Evolutionary conservation across 2,113 vertebrate genomes (phyloP), one percentile per base, ranked within the genome.

Genomic region (Lucifuga dentata): DNA sequence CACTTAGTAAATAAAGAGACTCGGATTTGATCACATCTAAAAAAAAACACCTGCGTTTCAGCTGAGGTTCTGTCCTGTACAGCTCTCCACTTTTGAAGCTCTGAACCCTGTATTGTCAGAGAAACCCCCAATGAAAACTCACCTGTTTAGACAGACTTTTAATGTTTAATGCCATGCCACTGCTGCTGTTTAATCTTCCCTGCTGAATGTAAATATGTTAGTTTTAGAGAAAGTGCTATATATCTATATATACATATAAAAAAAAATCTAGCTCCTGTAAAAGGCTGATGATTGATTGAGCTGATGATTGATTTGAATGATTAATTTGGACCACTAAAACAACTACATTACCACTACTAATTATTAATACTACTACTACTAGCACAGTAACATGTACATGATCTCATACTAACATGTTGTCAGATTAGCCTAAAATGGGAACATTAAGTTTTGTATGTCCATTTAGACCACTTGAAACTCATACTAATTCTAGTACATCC

Each of bases 401-500:
- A 62, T 49, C 17, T 36, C 36, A 59, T 3, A 5, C 21, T n/a
- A 43, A 59, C 4, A 1, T 39, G 49, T 53, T n/a, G 51, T 61
- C 15, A 29, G 8, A 3, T 55, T 48, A 23, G 40, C 43, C 36
- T 23, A 40, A 69, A 68, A n/a, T 12, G 6, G 38, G 11, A 55
- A 16, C 4, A 26, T 2, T n/a, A 39, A 70, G 52, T 68, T 6
- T 41, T 10, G 39, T 21, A 49, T 23, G 44, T 32, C 29, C 53
- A 60, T 68, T 77, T 36, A 60, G 39, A 67, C 40, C 62, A 72
- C 78, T 26, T 68, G 67, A 40, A 55, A 20, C 60, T 65, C 24
- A 17, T 80, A 3, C 76, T 71, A 76, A 67, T 69, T 52, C 20
- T 19, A 61, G 72, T 11, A 49, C 52, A 52, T 39, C 46, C 73